Evolutionary conservation across 1,140 invertebrate genomes (phyloP).

Genomic region (Drosophila simulans): DNA sequence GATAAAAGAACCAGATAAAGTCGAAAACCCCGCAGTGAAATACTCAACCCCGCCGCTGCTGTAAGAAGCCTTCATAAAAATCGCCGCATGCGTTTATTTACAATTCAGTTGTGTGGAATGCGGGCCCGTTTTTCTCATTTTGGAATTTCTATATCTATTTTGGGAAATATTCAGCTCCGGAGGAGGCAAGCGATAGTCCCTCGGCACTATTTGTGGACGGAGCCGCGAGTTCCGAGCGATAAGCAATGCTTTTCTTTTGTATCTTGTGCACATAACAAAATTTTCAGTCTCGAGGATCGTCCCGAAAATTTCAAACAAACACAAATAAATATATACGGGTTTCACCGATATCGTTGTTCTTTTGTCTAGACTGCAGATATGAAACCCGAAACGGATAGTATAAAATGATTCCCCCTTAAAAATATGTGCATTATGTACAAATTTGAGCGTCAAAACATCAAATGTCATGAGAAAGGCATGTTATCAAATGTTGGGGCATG

Average conservation of each 20-base stretch:
- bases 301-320: neutral
- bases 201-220: conserved; percentile 28
- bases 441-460: neutral
- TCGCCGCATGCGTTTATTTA: conserved; percentile 40
- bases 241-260: conserved; percentile 33
- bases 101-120: conserved; percentile 22
- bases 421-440: neutral
- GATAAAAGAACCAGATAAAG: conserved; percentile 38
- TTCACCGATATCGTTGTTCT: neutral
- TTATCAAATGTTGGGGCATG: neutral
- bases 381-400: neutral
- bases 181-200: conserved; percentile 31
- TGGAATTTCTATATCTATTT: conserved; percentile 69
- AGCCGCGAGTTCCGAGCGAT: conserved; percentile 28
- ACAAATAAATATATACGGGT: neutral
- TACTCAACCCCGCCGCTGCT: conserved; percentile 42
- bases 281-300: conserved; percentile 2
- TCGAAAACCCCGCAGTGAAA: conserved; percentile 39
- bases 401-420: neutral
- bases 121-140: conserved; percentile 50
- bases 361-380: neutral
- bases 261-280: conserved; percentile 36
- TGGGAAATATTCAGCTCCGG: conserved; percentile 49
- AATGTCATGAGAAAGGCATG: neutral
- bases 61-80: conserved; percentile 22